Conservation (phyloP, 2,113 vertebrate species). For the Carassius gibelio region DNA sequence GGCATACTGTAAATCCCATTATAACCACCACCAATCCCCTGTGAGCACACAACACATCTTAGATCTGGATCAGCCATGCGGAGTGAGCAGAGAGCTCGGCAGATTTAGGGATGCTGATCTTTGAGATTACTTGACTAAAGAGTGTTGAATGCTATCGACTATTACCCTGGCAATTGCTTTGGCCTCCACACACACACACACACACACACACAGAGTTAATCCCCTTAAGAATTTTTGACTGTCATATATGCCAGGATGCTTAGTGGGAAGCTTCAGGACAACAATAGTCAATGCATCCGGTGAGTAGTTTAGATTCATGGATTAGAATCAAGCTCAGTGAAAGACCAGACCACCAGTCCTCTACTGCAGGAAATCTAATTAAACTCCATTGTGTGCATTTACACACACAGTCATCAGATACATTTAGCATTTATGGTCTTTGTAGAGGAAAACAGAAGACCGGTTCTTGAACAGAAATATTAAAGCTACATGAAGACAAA, state of each 20-base stretch:
- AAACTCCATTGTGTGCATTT: slow-evolving; percentile 29
- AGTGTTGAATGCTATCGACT: background rate
- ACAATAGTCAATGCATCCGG: slow-evolving; percentile 49
- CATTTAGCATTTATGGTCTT: slow-evolving; percentile 7
- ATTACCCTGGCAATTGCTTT: background rate
- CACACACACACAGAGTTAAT: slow-evolving; percentile 58
- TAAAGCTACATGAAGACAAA: background rate
- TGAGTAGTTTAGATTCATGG: slow-evolving; percentile 8
- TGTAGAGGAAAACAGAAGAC: background rate
- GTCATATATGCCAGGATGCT: slow-evolving; percentile 42
- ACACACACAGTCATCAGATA: slow-evolving; percentile 13
- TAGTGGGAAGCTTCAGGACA: slow-evolving; percentile 46
- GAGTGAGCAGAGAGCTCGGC: slow-evolving; percentile 28
- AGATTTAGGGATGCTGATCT: slow-evolving; percentile 17
- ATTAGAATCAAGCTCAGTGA: background rate
- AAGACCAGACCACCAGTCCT: slow-evolving; percentile 43
- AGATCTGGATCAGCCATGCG: slow-evolving; percentile 56
- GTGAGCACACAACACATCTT: background rate
- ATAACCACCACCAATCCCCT: background rate
- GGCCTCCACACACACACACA: slow-evolving; percentile 51
- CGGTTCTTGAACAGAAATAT: background rate
- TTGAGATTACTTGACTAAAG: slow-evolving; percentile 34
- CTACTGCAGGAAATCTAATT: slow-evolving; percentile 18
- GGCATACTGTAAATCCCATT: background rate
- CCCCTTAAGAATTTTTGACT: slow-evolving; percentile 41